Conservation (phyloP, 2,113 vertebrate genomes). For the Centrocercus urophasianus region DNA sequence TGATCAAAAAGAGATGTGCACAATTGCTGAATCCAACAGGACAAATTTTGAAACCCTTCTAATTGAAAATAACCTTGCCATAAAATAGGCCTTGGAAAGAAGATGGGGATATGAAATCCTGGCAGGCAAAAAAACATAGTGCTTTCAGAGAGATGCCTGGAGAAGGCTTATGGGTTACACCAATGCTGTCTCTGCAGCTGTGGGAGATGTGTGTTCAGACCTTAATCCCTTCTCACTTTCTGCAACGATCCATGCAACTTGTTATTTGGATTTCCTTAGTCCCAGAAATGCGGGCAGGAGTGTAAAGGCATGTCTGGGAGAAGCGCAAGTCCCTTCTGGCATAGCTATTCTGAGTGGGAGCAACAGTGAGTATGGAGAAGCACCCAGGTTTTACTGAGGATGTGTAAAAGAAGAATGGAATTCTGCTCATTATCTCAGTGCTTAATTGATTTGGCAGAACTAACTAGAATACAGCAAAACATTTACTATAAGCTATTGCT, state of each 20-base stretch:
- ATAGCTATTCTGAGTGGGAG: neutral
- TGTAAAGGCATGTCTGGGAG: neutral
- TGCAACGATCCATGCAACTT: neutral
- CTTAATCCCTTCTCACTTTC: neutral
- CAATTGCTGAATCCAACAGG: neutral
- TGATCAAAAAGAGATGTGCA: neutral
- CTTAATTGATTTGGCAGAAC: constrained; percentile 39
- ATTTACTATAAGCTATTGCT: constrained; percentile 23
- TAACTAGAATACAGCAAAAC: constrained; percentile 50
- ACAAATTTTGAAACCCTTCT: neutral
- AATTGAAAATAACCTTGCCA: neutral
- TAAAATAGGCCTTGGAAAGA: neutral
- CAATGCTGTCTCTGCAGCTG: too few species aligned
- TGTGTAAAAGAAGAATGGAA: neutral
- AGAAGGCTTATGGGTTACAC: neutral
- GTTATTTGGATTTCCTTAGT: neutral
- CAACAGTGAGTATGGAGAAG: too few species aligned
- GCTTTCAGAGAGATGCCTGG: neutral
- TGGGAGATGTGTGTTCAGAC: neutral
- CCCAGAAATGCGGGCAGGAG: neutral
- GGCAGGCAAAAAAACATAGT: neutral
- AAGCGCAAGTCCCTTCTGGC: neutral
- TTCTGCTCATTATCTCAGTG: neutral
- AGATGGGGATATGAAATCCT: neutral
- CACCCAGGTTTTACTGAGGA: neutral